Conservation (phyloP, 1,140 invertebrate species). For the Drosophila equinoxialis region DNA sequence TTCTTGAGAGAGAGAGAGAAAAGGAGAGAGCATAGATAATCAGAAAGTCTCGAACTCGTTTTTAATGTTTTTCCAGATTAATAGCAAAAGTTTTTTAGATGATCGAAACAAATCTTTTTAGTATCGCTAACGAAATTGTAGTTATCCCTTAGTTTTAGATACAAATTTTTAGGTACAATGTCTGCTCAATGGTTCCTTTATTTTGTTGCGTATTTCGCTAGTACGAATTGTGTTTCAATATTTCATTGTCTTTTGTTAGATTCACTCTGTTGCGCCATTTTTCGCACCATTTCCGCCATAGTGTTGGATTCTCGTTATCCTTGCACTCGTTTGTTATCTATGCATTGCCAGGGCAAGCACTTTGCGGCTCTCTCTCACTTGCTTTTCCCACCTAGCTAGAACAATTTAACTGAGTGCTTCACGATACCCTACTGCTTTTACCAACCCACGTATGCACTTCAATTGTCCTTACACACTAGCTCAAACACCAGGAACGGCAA, state of each 20-base stretch:
- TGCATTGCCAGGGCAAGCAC: conserved; percentile 64
- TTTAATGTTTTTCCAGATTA: conserved; percentile 2
- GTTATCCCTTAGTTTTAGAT: no score
- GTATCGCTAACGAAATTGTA: no score
- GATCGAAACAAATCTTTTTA: not conserved
- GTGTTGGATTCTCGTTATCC: conserved; percentile 61
- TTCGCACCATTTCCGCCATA: conserved; percentile 46
- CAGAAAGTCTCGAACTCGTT: not conserved
- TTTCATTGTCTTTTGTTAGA: conserved; percentile 65
- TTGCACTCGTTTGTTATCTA: conserved; percentile 75
- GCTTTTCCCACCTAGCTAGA: conserved; percentile 10
- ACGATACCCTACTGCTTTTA: conserved; percentile 18
- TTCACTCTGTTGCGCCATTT: conserved; percentile 70
- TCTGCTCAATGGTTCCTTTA: not conserved
- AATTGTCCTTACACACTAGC: conserved; percentile 62
- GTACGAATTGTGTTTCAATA: conserved; percentile 77
- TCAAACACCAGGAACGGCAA: conserved; percentile 3
- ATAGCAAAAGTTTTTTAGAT: not conserved
- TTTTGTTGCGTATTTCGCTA: conserved; percentile 18
- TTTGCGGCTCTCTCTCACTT: conserved; percentile 31
- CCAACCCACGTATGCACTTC: conserved; percentile 35
- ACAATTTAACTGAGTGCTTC: conserved; percentile 72
- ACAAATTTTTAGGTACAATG: no score
- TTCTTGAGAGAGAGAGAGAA: not conserved
- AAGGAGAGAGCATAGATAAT: not conserved